Evolutionary conservation across 2,113 vertebrate species (phyloP).

Genomic region (Lethenteron reissneri): DNA sequence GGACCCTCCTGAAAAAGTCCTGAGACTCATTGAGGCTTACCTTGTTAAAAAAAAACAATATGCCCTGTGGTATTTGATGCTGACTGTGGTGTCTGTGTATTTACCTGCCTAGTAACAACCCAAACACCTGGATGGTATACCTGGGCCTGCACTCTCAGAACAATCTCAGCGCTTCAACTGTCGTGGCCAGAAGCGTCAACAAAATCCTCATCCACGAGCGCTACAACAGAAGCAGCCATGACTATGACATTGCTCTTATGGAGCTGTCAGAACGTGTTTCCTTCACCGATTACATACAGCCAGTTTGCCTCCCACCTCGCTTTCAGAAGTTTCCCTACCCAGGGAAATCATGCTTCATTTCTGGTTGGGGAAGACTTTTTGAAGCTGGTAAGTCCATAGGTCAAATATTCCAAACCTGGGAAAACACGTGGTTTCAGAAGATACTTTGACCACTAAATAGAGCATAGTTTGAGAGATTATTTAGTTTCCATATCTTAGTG

Average conservation of each 20-base stretch:
- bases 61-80: too few relatives aligned
- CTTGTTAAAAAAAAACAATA: too few relatives aligned
- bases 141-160: too few relatives aligned
- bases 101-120: too few relatives aligned
- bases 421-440: too few relatives aligned
- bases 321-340: conserved; percentile 24
- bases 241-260: conserved; percentile 54
- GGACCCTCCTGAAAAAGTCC: too few relatives aligned
- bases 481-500: neutral
- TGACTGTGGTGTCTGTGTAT: too few relatives aligned
- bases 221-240: conserved; percentile 39
- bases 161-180: too few relatives aligned
- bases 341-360: conserved; percentile 52
- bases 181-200: too few relatives aligned
- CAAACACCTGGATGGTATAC: too few relatives aligned
- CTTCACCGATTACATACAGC: conserved; percentile 30
- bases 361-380: conserved; percentile 50
- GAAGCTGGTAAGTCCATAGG: conserved; percentile 28
- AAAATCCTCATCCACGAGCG: conserved; percentile 40
- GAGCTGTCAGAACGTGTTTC: conserved; percentile 31
- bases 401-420: too few relatives aligned
- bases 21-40: too few relatives aligned
- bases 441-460: neutral
- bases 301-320: conserved; percentile 39
- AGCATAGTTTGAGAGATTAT: neutral